A percentile compares a stretch with the other conserved stretches of the same genome.
These are phyloP conservation scores for Drosophila melanosoma DNA, from an alignment of 2,888 invertebrate genomes.

Conservation along the genomic window DNA sequence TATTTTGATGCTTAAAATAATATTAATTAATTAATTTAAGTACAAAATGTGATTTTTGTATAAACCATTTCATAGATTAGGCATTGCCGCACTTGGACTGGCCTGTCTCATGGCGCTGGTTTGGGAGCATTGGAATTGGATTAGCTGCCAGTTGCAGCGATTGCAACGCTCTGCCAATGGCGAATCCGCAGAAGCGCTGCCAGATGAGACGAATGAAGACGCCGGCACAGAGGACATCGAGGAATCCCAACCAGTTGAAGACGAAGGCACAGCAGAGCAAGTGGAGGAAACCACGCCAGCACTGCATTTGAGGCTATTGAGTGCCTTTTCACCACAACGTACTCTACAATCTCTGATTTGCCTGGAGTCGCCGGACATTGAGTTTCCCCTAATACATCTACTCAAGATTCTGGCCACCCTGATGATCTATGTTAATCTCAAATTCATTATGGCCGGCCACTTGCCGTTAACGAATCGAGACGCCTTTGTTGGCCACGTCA, in stretches of 20 bases:
- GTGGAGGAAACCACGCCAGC: background rate
- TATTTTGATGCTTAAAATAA: no score
- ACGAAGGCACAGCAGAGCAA: background rate
- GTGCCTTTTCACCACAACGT: slow-evolving; percentile 89
- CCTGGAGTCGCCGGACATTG: slow-evolving; percentile 86
- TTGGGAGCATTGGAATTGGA: slow-evolving; percentile 57
- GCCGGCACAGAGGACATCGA: slow-evolving; percentile 19
- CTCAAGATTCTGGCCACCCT: slow-evolving; percentile 88
- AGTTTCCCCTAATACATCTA: slow-evolving; percentile 89
- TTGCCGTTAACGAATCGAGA: slow-evolving; percentile 88
- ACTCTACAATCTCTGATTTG: slow-evolving; percentile 87
- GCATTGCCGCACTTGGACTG: slow-evolving; percentile 25
- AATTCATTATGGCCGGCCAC: slow-evolving; percentile 88
- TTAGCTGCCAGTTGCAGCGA: slow-evolving; percentile 29
- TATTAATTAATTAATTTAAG: background rate
- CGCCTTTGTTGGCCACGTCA: slow-evolving; percentile 85
- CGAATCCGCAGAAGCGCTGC: background rate
- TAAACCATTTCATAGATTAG: slow-evolving; percentile 30
- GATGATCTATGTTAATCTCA: slow-evolving; percentile 88
- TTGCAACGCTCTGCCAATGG: background rate
- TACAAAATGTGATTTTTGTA: background rate
- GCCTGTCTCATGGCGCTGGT: slow-evolving; percentile 42
- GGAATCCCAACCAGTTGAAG: slow-evolving; percentile 10
- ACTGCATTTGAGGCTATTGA: slow-evolving; percentile 70
- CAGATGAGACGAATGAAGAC: slow-evolving; percentile 5